A percentile compares a stretch with the other conserved stretches of the same genome.
phyloP scores from a whole-genome alignment of 1,140 invertebrate genomes.

The Uloborus diversus region DNA sequence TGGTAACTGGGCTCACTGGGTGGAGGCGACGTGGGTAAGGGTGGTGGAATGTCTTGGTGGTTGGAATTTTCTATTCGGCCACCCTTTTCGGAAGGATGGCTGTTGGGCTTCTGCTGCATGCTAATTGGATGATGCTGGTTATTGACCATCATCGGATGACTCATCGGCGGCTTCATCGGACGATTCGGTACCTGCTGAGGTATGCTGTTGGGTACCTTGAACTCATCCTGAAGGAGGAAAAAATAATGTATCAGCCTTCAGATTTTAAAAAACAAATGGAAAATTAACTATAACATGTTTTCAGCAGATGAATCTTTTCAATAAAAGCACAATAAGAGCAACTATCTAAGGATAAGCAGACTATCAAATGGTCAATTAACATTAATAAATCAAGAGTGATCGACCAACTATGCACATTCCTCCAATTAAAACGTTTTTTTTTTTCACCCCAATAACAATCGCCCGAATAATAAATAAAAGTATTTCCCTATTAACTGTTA shows the following conservation, averaged over 20 bases:
- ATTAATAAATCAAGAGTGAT: too few relatives aligned
- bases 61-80: slow-evolving; percentile 15
- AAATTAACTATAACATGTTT: too few relatives aligned
- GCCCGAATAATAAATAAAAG: too few relatives aligned
- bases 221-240: slow-evolving; percentile 43
- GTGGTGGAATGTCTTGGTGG: slow-evolving; percentile 50
- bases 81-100: slow-evolving; percentile 9
- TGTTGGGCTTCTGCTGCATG: not conserved
- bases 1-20: slow-evolving; percentile 39
- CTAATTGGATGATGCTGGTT: not conserved
- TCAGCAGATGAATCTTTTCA: too few relatives aligned
- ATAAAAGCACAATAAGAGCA: not conserved
- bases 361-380: not conserved
- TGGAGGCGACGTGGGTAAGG: slow-evolving; percentile 52
- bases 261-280: not conserved
- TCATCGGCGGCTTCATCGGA: not conserved
- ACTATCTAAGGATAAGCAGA: not conserved
- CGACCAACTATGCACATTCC: too few relatives aligned
- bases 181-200: slow-evolving; percentile 33
- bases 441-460: too few relatives aligned
- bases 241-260: not conserved
- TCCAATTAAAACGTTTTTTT: too few relatives aligned
- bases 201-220: slow-evolving; percentile 23
- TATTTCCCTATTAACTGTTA: too few relatives aligned
- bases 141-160: slow-evolving; percentile 13